These are phyloP conservation scores for Leucania comma DNA, from an alignment of 2,888 invertebrate genomes.

Conservation along the genomic window DNA sequence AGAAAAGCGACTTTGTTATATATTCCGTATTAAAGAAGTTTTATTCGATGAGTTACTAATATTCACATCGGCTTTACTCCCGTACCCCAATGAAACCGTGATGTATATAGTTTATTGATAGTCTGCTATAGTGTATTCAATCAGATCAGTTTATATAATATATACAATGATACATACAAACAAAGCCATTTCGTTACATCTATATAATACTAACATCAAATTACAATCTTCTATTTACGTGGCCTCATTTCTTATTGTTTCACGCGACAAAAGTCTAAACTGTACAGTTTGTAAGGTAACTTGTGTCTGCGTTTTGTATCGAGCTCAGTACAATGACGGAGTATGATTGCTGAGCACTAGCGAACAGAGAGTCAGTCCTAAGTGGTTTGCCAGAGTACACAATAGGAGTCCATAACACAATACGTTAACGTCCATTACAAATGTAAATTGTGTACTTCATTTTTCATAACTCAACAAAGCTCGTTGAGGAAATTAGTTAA, in stretches of 20 bases:
- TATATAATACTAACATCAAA: no score
- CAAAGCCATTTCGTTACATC: no score
- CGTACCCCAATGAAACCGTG: neutral
- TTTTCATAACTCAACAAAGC: neutral
- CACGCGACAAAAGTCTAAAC: no score
- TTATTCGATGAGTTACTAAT: neutral
- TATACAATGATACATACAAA: no score
- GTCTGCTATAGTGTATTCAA: no score
- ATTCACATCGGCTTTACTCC: neutral
- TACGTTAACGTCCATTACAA: neutral
- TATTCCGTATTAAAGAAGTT: neutral
- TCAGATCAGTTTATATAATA: no score
- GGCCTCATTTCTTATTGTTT: no score
- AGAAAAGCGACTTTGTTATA: neutral
- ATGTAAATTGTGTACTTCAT: neutral
- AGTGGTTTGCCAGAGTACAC: constrained; percentile 2
- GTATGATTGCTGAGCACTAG: constrained; percentile 20
- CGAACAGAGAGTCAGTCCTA: neutral
- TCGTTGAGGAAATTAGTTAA: neutral
- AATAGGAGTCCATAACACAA: constrained; percentile 14
- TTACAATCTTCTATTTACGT: no score
- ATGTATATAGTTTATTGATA: no score
- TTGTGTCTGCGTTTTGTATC: constrained; percentile 2
- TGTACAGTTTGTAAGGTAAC: neutral
- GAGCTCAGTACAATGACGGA: constrained; percentile 2